These are phyloP conservation scores for Willowsia nigromaculata DNA, from an alignment of 2,888 invertebrate genomes.

Conservation along the genomic window DNA sequence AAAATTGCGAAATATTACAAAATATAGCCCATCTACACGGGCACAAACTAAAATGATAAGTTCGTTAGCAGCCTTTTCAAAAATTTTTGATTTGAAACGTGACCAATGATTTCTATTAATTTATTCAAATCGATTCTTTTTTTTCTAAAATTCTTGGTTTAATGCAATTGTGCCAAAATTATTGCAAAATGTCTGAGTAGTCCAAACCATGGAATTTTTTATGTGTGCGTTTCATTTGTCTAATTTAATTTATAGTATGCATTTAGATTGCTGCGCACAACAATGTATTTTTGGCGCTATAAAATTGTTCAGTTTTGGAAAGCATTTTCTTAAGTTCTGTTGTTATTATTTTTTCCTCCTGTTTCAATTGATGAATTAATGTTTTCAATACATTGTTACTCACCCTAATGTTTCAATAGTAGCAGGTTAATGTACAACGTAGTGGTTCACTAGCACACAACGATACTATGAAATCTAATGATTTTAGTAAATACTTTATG, in stretches of 20 bases:
- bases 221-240: not conserved
- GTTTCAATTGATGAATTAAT: not conserved
- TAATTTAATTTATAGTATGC: too few relatives aligned
- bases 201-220: not conserved
- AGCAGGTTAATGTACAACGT: constrained; percentile 26
- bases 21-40: too few relatives aligned
- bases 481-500: not conserved
- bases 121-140: too few relatives aligned
- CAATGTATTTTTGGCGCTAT: not conserved
- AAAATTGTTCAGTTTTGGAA: not conserved
- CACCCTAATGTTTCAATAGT: constrained; percentile 8
- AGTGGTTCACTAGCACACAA: constrained; percentile 44
- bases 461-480: constrained; percentile 27
- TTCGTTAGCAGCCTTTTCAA: too few relatives aligned
- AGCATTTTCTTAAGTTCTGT: not conserved
- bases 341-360: not conserved
- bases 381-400: constrained; percentile 8
- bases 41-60: too few relatives aligned
- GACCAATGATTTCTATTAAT: too few relatives aligned
- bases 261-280: not conserved
- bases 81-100: too few relatives aligned
- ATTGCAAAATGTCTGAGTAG: not conserved
- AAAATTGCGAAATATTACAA: too few relatives aligned
- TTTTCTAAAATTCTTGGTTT: not conserved
- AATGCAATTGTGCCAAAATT: not conserved